Evolutionary conservation across 2,888 invertebrate genomes (phyloP).

Genomic region (Onchidella celtica): DNA sequence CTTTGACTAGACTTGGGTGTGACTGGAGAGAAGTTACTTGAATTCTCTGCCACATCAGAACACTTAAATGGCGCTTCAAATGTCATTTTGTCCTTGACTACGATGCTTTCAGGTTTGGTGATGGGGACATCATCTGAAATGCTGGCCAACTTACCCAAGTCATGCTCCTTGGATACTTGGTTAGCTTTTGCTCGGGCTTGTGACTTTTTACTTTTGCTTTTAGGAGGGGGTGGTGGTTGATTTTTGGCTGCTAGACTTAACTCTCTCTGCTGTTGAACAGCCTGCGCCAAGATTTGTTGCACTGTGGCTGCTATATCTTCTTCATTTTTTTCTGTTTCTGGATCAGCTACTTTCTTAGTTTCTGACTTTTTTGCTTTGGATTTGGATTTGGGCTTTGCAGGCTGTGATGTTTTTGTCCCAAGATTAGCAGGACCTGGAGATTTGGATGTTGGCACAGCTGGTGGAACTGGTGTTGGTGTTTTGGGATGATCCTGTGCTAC

Average conservation of each 20-base stretch:
- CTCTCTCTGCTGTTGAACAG: slow-evolving; percentile 47
- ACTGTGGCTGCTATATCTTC: slow-evolving; percentile 47
- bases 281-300: slow-evolving; percentile 47
- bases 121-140: slow-evolving; percentile 43
- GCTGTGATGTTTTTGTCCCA: slow-evolving; percentile 9
- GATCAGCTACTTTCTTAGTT: slow-evolving; percentile 37
- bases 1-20: background rate
- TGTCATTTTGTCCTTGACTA: background rate
- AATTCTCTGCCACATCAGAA: background rate
- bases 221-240: slow-evolving; percentile 44
- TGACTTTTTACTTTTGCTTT: slow-evolving; percentile 44
- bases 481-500: background rate
- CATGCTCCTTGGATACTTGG: slow-evolving; percentile 35
- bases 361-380: slow-evolving; percentile 47
- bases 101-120: background rate
- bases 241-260: slow-evolving; percentile 46
- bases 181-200: slow-evolving; percentile 27
- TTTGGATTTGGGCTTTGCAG: slow-evolving; percentile 37
- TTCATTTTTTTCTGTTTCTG: slow-evolving; percentile 41
- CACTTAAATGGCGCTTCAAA: slow-evolving; percentile 1
- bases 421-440: background rate
- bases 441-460: background rate
- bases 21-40: background rate
- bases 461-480: background rate
- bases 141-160: slow-evolving; percentile 42